Evolutionary conservation across 2,113 vertebrate genomes (phyloP).

Genomic region (Struthidea cinerea): DNA sequence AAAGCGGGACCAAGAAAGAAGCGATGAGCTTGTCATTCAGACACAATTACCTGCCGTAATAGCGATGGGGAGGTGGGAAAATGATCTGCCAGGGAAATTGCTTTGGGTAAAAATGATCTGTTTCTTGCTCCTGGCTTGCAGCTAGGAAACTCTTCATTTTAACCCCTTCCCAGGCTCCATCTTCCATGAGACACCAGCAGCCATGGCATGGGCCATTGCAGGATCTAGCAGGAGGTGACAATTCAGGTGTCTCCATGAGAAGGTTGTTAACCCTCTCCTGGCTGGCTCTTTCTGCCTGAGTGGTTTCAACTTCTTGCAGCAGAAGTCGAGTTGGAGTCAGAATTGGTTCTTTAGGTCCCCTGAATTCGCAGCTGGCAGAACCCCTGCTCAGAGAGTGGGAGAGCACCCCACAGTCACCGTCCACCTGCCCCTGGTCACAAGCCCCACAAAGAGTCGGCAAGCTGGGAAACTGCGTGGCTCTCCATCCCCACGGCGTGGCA

Average conservation of each 20-base stretch:
- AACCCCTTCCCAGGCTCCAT: neutral
- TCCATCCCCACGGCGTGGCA: neutral
- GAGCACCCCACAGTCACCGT: accelerated
- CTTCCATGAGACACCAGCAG: neutral
- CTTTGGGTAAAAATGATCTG: constrained; percentile 32
- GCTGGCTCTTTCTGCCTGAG: neutral
- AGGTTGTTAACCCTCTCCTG: neutral
- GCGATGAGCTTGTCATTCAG: neutral
- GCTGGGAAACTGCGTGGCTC: neutral
- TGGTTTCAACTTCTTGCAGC: neutral
- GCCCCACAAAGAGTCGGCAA: neutral
- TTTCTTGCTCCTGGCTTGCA: neutral
- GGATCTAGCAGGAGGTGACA: neutral
- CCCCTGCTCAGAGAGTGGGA: neutral
- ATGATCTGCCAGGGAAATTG: constrained; percentile 40
- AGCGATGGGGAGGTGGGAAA: neutral
- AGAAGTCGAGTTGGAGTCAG: neutral
- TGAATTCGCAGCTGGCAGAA: accelerated
- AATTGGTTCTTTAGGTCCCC: neutral
- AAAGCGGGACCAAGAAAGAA: neutral
- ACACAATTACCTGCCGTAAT: constrained; percentile 1
- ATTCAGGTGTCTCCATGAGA: neutral
- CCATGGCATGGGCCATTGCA: neutral
- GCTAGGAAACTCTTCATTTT: neutral
- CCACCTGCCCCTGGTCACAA: neutral